Conservation (phyloP, 2,888 invertebrate genomes). For the Podotricha telesiphe region DNA sequence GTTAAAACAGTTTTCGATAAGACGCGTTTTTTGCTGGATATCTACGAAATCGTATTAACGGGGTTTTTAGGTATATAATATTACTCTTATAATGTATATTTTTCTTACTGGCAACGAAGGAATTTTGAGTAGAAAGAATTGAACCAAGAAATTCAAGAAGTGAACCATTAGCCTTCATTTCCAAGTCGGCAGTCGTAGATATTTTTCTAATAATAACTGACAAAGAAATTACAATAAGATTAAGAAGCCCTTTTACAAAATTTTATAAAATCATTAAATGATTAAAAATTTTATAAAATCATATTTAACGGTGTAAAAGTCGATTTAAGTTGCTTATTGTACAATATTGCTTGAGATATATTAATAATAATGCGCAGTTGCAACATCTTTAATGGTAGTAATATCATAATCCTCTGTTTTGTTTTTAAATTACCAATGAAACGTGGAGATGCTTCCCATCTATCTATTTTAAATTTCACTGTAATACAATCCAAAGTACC, state of each 20-base stretch:
- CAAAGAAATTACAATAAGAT: slow-evolving; percentile 35
- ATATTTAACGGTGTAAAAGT: not conserved
- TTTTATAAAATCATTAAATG: not conserved
- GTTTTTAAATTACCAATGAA: no score
- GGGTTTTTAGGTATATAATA: no score
- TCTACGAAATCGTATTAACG: no score
- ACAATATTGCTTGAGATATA: not conserved
- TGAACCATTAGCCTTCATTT: slow-evolving; percentile 32
- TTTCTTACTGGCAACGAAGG: not conserved
- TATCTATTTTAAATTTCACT: no score
- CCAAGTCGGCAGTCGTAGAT: slow-evolving; percentile 31
- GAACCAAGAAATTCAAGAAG: slow-evolving; percentile 21
- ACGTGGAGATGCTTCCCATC: no score
- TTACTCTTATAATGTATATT: not conserved
- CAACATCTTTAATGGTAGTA: no score
- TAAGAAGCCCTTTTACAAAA: slow-evolving; percentile 14
- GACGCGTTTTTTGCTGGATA: no score
- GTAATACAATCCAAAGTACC: not conserved
- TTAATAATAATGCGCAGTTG: no score
- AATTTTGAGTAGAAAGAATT: slow-evolving; percentile 15
- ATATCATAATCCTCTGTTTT: no score
- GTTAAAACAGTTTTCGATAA: no score
- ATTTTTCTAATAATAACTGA: slow-evolving; percentile 34
- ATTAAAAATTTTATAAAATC: not conserved
- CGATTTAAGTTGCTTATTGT: not conserved